These are phyloP conservation scores for Leiothrix lutea DNA, from an alignment of 2,113 vertebrate genomes.

Conservation along the genomic window DNA sequence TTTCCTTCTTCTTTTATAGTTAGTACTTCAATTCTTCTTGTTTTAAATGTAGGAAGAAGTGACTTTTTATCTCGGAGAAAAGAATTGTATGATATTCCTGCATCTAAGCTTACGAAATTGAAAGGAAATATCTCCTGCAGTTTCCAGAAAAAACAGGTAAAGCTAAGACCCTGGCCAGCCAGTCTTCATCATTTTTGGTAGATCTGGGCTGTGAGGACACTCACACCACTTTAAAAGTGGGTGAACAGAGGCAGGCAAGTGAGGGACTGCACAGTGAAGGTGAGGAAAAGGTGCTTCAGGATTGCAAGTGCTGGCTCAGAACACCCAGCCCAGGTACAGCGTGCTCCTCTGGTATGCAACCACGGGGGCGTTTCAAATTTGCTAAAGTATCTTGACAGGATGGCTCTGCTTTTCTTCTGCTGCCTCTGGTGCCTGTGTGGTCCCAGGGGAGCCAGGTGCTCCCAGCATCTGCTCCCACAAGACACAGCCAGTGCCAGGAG, in stretches of 20 bases:
- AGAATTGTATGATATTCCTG: neutral
- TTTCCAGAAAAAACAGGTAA: neutral
- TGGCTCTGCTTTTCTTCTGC: neutral
- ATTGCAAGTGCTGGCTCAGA: neutral
- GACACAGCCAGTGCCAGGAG: rapidly evolving
- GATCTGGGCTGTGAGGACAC: neutral
- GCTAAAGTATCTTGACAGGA: neutral
- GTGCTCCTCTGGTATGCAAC: rapidly evolving
- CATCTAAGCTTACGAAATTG: neutral
- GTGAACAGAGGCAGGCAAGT: neutral
- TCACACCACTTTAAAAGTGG: neutral
- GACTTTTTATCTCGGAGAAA: neutral
- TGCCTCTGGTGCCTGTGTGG: neutral
- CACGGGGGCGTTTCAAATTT: neutral
- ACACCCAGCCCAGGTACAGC: rapidly evolving
- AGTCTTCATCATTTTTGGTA: neutral
- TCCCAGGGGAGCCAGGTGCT: neutral
- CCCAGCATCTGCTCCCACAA: rapidly evolving
- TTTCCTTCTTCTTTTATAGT: too few relatives aligned
- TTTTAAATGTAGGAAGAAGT: neutral
- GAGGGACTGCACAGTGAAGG: neutral
- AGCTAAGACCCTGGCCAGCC: neutral
- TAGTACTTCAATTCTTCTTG: neutral
- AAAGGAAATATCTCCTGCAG: neutral
- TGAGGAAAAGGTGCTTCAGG: neutral